Evolutionary conservation across 64 coral and sea anemone species (phyloP).

Genomic region (Pocillopora verrucosa): DNA sequence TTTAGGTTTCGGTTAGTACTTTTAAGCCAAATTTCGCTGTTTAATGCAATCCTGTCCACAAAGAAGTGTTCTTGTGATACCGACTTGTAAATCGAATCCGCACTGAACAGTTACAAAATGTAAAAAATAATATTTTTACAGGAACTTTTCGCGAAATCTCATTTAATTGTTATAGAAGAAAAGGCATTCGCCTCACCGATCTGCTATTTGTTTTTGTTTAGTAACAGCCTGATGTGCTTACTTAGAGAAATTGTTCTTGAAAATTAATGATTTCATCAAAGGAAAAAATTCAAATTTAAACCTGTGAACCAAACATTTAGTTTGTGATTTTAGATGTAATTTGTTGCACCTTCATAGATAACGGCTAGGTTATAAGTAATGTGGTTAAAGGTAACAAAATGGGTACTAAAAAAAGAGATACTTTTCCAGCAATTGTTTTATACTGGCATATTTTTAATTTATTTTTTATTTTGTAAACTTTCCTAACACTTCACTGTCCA

Average conservation of each 20-base stretch:
- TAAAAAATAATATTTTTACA: no score
- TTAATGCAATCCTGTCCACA: constrained; percentile 6
- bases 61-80: neutral
- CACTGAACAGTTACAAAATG: neutral
- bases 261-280: no score
- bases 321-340: neutral
- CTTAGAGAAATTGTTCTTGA: no score
- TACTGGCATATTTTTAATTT: no score
- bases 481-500: no score
- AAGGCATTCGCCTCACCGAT: neutral
- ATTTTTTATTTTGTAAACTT: no score
- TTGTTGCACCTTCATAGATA: neutral
- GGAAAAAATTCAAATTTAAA: no score
- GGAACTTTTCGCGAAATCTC: no score
- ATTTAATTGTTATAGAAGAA: no score
- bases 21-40: neutral
- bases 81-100: neutral
- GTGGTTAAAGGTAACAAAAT: neutral
- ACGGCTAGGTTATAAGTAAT: neutral
- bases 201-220: neutral
- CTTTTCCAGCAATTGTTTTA: no score
- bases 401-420: neutral
- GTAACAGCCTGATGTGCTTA: neutral
- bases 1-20: neutral
- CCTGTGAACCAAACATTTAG: no score